Evolutionary conservation across 1,140 invertebrate genomes (phyloP), one percentile per base, ranked within the genome.

Genomic region (Halesus radiatus): DNA sequence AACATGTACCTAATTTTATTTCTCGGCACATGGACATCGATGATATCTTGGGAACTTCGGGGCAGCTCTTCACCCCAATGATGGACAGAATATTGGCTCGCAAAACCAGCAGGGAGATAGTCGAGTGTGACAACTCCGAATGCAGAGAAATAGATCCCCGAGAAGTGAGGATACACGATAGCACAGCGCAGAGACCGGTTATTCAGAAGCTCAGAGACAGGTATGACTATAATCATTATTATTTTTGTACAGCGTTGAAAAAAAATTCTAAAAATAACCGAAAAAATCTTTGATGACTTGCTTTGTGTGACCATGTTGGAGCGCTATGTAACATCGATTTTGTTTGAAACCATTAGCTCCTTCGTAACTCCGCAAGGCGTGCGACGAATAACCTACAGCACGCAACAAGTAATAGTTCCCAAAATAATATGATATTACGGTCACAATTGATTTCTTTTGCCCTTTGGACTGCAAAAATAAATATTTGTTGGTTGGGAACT

Each of bases 21-120:
- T 94, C 95, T 22, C 91, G 92, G 77, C 93, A 94, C 85, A 94
- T 93, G 13, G 95, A 96, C 86, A 96, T 97, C 76, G 95, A 96
- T 84, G 95, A 96, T 84, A 91, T 96, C 84, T 88, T 97, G 64
- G 95, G 95, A 64, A 90, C 88, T 37, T 90, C 90, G 74, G 90
- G 91, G 50, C 90, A 92, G 16, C 88, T 92, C 79, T 91, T 92
- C 84, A 92, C 92, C 85, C 92, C 92, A 23, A 89, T 93, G 79
- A 92, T 92, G 88, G 89, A 91, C 68, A 89, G 88, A 68, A 89
- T 91, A 81, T 86, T 91, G 70, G 88, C 87, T 37, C 86, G 84
- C 75, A 87, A 87, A 76, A 88, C 86, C 45, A 86, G 87, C 18
- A 87, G 88, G 80, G 84, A 85, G 64, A 77, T 84, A 13, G 87